These are phyloP conservation scores for Podarcis muralis DNA, from an alignment of 2,113 vertebrate genomes.

Conservation along the genomic window DNA sequence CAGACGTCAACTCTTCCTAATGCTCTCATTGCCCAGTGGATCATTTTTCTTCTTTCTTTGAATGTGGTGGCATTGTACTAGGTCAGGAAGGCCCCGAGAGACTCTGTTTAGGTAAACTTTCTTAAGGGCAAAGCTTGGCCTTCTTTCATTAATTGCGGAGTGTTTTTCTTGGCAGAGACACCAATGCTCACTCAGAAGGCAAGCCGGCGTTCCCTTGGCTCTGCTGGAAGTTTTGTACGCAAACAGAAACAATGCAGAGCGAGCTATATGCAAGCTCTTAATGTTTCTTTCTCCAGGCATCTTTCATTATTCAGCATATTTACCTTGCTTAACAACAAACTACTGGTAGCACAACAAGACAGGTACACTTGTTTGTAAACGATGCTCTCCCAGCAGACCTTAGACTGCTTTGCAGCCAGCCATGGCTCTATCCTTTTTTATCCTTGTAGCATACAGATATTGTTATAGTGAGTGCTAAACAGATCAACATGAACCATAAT, in stretches of 20 bases:
- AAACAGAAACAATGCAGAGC: slow-evolving; percentile 61
- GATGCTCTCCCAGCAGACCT: slow-evolving; percentile 38
- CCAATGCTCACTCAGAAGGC: slow-evolving; percentile 42
- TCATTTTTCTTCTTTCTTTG: not conserved
- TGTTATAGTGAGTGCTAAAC: not conserved
- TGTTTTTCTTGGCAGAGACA: slow-evolving; percentile 67
- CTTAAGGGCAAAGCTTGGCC: slow-evolving; percentile 36
- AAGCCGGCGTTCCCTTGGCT: slow-evolving; percentile 59
- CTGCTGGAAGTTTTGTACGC: slow-evolving; percentile 38
- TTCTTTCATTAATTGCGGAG: slow-evolving; percentile 49
- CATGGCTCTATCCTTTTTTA: accelerated
- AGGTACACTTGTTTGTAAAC: slow-evolving; percentile 54
- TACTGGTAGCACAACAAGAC: slow-evolving; percentile 66
- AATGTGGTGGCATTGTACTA: not conserved
- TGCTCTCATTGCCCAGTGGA: not conserved
- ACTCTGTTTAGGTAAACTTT: slow-evolving; percentile 56
- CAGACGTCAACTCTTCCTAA: not conserved
- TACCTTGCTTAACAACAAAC: slow-evolving; percentile 65
- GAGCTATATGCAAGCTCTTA: slow-evolving; percentile 29
- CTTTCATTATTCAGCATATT: slow-evolving; percentile 75
- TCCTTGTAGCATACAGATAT: not conserved
- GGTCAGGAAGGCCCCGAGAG: accelerated
- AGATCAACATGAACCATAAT: not conserved
- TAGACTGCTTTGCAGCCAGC: slow-evolving; percentile 2
- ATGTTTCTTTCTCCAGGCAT: slow-evolving; percentile 66